Conservation (phyloP, 2,113 vertebrate species). For the Laticauda colubrina region DNA sequence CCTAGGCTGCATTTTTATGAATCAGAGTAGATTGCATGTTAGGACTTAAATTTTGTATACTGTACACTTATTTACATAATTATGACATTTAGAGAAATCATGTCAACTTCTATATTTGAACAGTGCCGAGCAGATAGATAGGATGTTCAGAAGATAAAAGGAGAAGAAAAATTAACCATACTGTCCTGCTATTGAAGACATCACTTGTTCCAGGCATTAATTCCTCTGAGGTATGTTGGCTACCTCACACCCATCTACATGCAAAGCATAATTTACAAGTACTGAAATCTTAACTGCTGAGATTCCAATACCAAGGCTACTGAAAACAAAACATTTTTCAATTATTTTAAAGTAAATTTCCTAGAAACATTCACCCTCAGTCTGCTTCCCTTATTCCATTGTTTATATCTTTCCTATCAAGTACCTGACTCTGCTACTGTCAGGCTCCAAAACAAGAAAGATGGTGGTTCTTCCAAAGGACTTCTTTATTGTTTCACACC, state of each 20-base stretch:
- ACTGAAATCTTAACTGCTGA: neutral
- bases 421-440: neutral
- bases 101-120: neutral
- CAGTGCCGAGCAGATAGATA: neutral
- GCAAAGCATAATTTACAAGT: neutral
- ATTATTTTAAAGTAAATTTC: neutral
- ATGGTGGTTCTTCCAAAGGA: neutral
- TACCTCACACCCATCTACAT: neutral
- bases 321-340: neutral
- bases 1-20: neutral
- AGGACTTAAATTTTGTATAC: neutral
- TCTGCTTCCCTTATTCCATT: neutral
- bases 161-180: neutral
- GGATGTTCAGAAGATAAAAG: neutral
- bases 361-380: neutral
- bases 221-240: neutral
- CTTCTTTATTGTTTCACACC: neutral
- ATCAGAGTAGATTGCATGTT: neutral
- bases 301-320: neutral
- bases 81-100: neutral
- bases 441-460: neutral
- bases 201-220: neutral
- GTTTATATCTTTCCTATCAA: neutral
- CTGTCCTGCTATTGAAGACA: neutral
- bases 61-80: neutral